Percentiles rank a stretch among this genome's conserved stretches.
Evolutionary conservation across 2,797 vertebrate genomes (phyloP).

Genomic region (Neostethus bicornis): DNA sequence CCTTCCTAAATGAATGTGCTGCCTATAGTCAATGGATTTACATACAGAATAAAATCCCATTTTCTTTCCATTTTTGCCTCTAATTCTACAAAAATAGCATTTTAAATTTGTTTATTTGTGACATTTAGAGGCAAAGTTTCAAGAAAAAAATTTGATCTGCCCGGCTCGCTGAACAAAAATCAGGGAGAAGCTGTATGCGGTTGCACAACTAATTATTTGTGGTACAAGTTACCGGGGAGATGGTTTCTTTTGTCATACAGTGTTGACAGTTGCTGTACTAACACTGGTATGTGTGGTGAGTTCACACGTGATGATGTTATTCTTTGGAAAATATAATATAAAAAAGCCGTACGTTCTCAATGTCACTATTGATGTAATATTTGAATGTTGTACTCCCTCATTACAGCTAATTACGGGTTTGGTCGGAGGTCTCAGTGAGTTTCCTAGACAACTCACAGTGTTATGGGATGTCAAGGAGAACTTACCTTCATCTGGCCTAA

Average conservation of each 20-base stretch:
- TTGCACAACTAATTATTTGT: constrained; percentile 27
- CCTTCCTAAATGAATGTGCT: constrained; percentile 58
- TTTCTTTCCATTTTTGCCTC: constrained; percentile 2
- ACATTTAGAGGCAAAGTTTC: too few species aligned
- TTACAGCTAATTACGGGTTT: constrained; percentile 58
- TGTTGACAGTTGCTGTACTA: constrained; percentile 29
- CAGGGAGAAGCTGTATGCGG: constrained; percentile 11
- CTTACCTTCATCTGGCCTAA: constrained; percentile 46
- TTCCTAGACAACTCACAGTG: constrained; percentile 25
- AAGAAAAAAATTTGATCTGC: too few species aligned
- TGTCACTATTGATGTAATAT: constrained; percentile 55
- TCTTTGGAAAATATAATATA: constrained; percentile 46
- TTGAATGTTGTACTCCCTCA: constrained; percentile 47
- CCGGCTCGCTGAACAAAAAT: too few species aligned
- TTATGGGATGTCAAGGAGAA: constrained; percentile 56
- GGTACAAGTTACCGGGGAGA: constrained; percentile 26
- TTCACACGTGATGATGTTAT: constrained; percentile 57
- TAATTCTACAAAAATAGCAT: too few species aligned
- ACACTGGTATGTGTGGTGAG: constrained; percentile 31
- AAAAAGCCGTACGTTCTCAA: constrained; percentile 37
- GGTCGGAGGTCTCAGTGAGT: constrained; percentile 37
- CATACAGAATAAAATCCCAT: background rate
- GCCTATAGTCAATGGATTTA: constrained; percentile 26
- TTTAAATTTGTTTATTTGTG: constrained; percentile 14
- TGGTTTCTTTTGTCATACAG: constrained; percentile 32